These are phyloP conservation scores for Neostethus bicornis DNA, from an alignment of 2,797 vertebrate species.

Conservation along the genomic window DNA sequence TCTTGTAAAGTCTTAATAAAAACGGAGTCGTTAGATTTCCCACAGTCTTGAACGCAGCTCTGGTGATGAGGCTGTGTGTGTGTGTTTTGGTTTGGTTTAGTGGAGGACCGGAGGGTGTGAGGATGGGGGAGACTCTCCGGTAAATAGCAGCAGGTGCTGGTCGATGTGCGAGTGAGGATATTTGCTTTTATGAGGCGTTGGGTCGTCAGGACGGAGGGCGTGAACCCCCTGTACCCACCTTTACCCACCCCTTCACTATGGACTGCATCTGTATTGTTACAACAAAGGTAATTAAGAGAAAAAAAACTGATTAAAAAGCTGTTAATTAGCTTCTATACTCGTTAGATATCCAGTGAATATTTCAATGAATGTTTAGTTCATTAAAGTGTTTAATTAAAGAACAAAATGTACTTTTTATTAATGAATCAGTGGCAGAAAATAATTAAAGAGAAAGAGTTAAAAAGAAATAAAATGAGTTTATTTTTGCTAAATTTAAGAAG, in stretches of 20 bases:
- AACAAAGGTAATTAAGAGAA: constrained; percentile 94
- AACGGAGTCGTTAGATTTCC: constrained; percentile 10
- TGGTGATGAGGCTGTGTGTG: constrained; percentile 1
- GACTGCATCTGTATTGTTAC: constrained; percentile 94
- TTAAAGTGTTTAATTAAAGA: fast-evolving
- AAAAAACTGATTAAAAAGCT: fast-evolving
- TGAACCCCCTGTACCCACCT: constrained; percentile 66
- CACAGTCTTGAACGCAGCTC: constrained; percentile 1
- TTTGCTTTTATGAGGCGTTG: constrained; percentile 7
- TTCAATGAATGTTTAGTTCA: background rate
- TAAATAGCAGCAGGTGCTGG: background rate
- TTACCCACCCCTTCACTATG: constrained; percentile 82
- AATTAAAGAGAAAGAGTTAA: background rate
- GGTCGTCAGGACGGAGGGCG: constrained; percentile 25
- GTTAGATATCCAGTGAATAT: fast-evolving
- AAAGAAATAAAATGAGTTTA: background rate
- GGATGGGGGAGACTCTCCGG: constrained; percentile 22
- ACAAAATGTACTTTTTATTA: constrained; percentile 7
- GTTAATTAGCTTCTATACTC: no score
- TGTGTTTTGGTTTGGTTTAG: constrained; percentile 27
- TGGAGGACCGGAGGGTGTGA: constrained; percentile 37
- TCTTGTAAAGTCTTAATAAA: background rate
- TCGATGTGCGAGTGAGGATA: constrained; percentile 3
- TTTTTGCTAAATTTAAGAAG: background rate
- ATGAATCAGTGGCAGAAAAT: background rate